These are phyloP conservation scores for Druon quercuslanigerum DNA, from an alignment of 1,140 invertebrate species.

Conservation along the genomic window DNA sequence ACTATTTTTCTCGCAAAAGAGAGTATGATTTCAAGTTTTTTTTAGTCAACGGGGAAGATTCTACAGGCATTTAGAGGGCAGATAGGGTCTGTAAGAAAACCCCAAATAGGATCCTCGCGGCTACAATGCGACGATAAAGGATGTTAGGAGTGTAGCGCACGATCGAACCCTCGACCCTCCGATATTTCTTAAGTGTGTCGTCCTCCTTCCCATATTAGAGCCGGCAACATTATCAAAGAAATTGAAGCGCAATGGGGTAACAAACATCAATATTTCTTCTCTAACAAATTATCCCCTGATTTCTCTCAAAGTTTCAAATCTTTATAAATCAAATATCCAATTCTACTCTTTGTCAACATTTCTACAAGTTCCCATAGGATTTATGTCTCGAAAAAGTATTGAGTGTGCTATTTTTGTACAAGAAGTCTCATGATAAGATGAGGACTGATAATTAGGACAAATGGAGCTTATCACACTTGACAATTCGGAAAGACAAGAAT, in stretches of 20 bases:
- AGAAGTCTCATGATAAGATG: too few species aligned
- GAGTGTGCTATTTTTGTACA: too few species aligned
- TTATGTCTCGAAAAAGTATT: too few species aligned
- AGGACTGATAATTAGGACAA: too few species aligned
- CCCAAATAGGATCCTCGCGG: slow-evolving; percentile 28
- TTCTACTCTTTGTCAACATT: too few species aligned
- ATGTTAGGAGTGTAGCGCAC: slow-evolving; percentile 17
- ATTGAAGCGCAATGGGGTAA: slow-evolving; percentile 19
- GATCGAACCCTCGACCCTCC: slow-evolving; percentile 23
- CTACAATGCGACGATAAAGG: slow-evolving; percentile 6
- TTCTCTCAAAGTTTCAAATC: not conserved
- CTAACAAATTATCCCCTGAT: slow-evolving; percentile 1
- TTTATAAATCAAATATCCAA: too few species aligned
- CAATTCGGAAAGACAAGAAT: too few species aligned
- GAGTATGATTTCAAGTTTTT: not conserved
- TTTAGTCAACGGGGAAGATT: not conserved
- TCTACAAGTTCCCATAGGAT: too few species aligned
- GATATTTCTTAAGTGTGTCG: slow-evolving; percentile 14
- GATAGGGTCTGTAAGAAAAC: slow-evolving; percentile 18
- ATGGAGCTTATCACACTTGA: too few species aligned
- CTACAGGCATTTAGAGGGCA: slow-evolving; percentile 12
- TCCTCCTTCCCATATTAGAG: slow-evolving; percentile 9
- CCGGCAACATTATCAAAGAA: slow-evolving; percentile 27
- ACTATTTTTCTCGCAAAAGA: not conserved
- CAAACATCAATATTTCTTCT: slow-evolving; percentile 26